Evolutionary conservation across 2,797 vertebrate genomes (phyloP), one percentile per base, ranked within the genome.

Genomic region (Vespertilio murinus): DNA sequence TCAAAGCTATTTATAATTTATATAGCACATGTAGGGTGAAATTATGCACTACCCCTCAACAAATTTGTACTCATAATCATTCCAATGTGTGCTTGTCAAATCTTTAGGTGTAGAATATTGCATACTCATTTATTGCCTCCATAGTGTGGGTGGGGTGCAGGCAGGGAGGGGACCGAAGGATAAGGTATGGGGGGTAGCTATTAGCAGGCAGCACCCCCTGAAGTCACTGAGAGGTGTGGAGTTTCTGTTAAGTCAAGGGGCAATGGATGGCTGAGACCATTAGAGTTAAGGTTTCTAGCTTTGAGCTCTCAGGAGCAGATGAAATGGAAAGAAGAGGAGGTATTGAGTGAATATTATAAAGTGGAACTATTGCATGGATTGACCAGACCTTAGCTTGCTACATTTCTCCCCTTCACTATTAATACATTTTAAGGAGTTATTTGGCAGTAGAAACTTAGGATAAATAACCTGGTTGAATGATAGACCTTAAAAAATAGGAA

Each of bases 1-100:
- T 92, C 49, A 87, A 92, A 94, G 40, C 49, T 81, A n/a, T 54
- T 93, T 33, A 83, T 42, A 92, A 23, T 86, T 84, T 84, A 52
- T 64, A 42, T 35, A 89, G 65, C 38, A 80, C 30, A 42, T 42
- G n/a, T 65, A 77, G 14, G 42, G n/a, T 73, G 25, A 92, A 92
- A 82, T 81, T 91, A 77, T 42, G 22, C 64, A 80, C 33, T 86
- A 35, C 33, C 5, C 25, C 59, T 45, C 20, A 85, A 33, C 35
- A 89, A 38, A 79, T 75, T 93, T 75, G 23, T 49, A 61, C 18
- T 22, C n/a, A 45, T 70, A 89, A 59, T 81, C 83, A 73, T 45
- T 81, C 33, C 67, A 40, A 88, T 42, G 30, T 80, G n/a, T 59
- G 42, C 17, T 71, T 90, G 80, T 82, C 67, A 70, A 65, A 59